phyloP scores from a whole-genome alignment of 2,113 vertebrate genomes.

The Lepisosteus oculatus region DNA sequence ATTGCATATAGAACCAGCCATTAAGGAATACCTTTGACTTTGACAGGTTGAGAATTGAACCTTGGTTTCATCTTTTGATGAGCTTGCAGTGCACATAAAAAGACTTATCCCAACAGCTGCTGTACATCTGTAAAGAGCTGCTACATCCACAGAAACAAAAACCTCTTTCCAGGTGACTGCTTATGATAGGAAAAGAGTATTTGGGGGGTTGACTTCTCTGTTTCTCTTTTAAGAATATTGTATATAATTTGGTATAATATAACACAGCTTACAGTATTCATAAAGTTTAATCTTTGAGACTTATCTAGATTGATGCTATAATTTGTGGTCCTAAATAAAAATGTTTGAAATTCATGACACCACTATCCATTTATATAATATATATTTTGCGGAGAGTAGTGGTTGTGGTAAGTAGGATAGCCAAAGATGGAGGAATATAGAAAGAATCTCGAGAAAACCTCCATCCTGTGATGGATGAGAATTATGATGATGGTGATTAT shows the following conservation, averaged over 20 bases:
- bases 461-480: no score
- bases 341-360: no score
- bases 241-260: background rate
- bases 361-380: no score
- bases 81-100: background rate
- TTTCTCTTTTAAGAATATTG: background rate
- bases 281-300: background rate
- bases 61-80: constrained; percentile 7
- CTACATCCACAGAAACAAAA: background rate
- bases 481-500: no score
- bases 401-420: no score
- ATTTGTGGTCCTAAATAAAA: constrained; percentile 1
- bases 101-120: constrained; percentile 25
- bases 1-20: no score
- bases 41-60: constrained; percentile 13
- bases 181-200: constrained; percentile 15
- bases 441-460: no score
- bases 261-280: background rate
- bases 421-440: no score
- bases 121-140: constrained; percentile 28
- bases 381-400: no score
- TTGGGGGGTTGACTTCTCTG: background rate
- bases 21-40: background rate
- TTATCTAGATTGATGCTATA: background rate
- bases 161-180: constrained; percentile 5